These are phyloP conservation scores for Scomber japonicus DNA, from an alignment of 2,113 vertebrate species.

Conservation along the genomic window DNA sequence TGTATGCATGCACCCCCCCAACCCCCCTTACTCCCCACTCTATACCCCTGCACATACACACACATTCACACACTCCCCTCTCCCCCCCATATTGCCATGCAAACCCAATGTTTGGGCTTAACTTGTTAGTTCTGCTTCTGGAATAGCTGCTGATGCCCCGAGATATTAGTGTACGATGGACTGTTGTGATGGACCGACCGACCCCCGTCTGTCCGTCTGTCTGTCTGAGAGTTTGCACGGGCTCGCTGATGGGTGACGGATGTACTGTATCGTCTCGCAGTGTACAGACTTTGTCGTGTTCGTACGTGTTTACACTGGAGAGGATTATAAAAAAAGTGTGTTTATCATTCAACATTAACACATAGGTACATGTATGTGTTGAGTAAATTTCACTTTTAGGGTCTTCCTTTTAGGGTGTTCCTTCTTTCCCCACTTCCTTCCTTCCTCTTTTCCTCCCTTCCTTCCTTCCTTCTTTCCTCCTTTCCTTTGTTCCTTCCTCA, in stretches of 20 bases:
- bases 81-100: conserved; percentile 78
- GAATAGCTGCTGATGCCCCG: conserved; percentile 92
- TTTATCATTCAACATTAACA: too few species aligned
- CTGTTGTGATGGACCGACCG: conserved; percentile 89
- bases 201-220: conserved; percentile 69
- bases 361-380: too few species aligned
- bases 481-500: too few species aligned
- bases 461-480: too few species aligned
- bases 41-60: not conserved
- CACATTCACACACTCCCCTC: conserved; percentile 41
- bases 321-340: too few species aligned
- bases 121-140: conserved; percentile 97
- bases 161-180: conserved; percentile 93
- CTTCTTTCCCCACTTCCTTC: too few species aligned
- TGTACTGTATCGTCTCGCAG: conserved; percentile 9
- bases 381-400: too few species aligned
- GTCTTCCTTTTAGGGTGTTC: too few species aligned
- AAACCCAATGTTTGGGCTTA: conserved; percentile 96
- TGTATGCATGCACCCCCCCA: conserved; percentile 89
- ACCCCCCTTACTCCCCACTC: conserved; percentile 51
- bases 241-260: conserved; percentile 51
- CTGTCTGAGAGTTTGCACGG: conserved; percentile 54
- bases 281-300: too few species aligned
- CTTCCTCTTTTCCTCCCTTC: too few species aligned
- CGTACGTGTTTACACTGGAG: too few species aligned